Evolutionary conservation across 1,140 invertebrate genomes (phyloP), one percentile per base, ranked within the genome.

Genomic region (Drosophila repletoides): DNA sequence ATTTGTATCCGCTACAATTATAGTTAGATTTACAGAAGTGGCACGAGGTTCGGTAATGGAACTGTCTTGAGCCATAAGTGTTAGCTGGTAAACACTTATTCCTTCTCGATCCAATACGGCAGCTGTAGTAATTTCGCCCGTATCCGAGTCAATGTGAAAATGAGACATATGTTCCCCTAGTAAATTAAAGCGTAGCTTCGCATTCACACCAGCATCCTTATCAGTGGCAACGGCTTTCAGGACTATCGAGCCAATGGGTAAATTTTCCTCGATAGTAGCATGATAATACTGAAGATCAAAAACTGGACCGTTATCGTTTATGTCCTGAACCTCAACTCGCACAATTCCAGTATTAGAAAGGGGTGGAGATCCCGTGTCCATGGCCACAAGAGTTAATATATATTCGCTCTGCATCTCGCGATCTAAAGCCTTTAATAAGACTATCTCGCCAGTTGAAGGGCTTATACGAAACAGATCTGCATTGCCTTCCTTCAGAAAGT

Each of bases 401-500:
- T 97, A 97, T 90, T 96, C 95, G 24, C 94, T 91, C 83, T 96
- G 94, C 36, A 92, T 89, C 92, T 98, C 97, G 14, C 97, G 92
- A 91, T 98, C 97, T 56, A 98, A 91, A 0, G 95, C 93, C 59
- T 94, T 92, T 33, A 96, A 91, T 31, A 98, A 92, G 7, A 94
- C 95, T 73, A 98, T 96, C 88, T 97, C 95, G 5, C 97, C 97
- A 21, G 95, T 96, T 7, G 95, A 96, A 6, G 96, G 94, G 90
- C 98, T 97, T 72, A 98, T 96, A 67, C 94, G 93, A 90, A 97
- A 98, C 52, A 97, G 91, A 89, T 96, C 95, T 3, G 95, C 94
- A 90, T 97, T 96, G 12, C 96, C 97, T 89, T 98, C 96, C 88
- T 98, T 97, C 59, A 98, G 93, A 86, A 97, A 96, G 91, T 98